These are phyloP conservation scores for Fistularia commersonii DNA, from an alignment of 2,797 vertebrate genomes.

Conservation along the genomic window DNA sequence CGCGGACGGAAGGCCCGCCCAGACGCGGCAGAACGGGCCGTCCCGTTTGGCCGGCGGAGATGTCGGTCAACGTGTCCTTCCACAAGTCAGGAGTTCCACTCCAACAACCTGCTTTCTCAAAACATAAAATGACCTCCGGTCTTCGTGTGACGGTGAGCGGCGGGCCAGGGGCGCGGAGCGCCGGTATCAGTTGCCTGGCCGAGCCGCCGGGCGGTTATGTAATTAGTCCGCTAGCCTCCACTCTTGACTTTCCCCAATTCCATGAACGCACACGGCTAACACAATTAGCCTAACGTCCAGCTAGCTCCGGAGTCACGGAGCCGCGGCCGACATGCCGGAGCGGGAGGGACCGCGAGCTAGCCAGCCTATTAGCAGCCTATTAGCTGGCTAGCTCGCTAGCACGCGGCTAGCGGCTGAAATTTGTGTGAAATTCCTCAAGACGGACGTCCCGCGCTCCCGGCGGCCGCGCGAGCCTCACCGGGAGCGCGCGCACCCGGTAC, in stretches of 20 bases:
- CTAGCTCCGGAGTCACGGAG: too few relatives aligned
- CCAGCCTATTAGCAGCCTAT: background rate
- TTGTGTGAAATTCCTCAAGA: constrained; percentile 6
- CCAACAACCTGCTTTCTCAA: constrained; percentile 38
- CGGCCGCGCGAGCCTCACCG: background rate
- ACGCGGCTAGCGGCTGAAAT: constrained; percentile 2
- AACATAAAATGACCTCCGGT: constrained; percentile 28
- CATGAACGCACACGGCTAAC: too few relatives aligned
- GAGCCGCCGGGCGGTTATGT: background rate
- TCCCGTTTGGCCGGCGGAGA: constrained; percentile 7
- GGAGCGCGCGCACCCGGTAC: background rate
- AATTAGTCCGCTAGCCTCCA: constrained; percentile 42
- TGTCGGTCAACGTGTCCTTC: constrained; percentile 71
- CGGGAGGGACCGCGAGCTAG: too few relatives aligned
- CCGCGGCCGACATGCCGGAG: too few relatives aligned
- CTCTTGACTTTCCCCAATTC: constrained; percentile 11
- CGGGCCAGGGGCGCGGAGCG: background rate
- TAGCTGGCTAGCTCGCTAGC: constrained; percentile 47
- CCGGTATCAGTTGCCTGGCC: constrained; percentile 7
- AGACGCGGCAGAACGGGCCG: too few relatives aligned
- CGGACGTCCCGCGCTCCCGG: background rate
- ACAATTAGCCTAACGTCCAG: too few relatives aligned
- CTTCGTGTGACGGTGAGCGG: too few relatives aligned
- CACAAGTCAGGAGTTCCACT: constrained; percentile 48
- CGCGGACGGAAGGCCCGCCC: constrained; percentile 3